Evolutionary conservation across 2,113 vertebrate genomes (phyloP), one percentile per base, ranked within the genome.

Genomic region (Zosterops lateralis): DNA sequence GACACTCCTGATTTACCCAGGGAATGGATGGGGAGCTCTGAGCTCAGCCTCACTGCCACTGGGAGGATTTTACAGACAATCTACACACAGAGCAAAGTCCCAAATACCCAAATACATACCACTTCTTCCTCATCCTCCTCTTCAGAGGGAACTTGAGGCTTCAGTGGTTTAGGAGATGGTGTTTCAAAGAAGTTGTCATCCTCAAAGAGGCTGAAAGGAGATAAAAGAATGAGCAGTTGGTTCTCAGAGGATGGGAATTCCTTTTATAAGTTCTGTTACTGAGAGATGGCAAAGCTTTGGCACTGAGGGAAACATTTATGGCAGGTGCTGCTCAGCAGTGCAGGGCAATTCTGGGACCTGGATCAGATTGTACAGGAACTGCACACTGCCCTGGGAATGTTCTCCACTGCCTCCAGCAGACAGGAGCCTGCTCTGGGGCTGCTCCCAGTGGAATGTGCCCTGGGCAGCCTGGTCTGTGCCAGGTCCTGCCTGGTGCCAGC

Each of bases 81-180:
- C 80, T 38, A 19, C 32, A 62, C 16, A n/a, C 45, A 26, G 61
- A 76, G 26, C 36, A 44, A 67, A 47, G 32, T 29, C 26, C 56
- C 36, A 29, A 21, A 50, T 3, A 16, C 21, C 45, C 44, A 67
- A 61, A 65, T 24, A 97, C 98, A 93, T 97, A 99, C 99, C 98
- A 99, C 96, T 93, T 99, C 99, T 5, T 99, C 99, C 92, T 99
- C 99, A 62, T 99, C 99, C 36, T 99, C 99, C 45, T 99, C 99
- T n/a, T 98, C 97, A 15, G 92, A 57, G 21, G 85, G 72, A 76
- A 79, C 82, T 66, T 4, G 93, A 71, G 95, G 73, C 61, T 91
- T 97, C 5, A 56, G 50, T 15, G 84, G 47, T 91, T 97, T 97
- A 15, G 25, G 93, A 93, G 97, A 47, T 48, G 96, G 48, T 18